These are phyloP conservation scores for Nibea albiflora DNA, from an alignment of 2,113 vertebrate species.

Conservation along the genomic window DNA sequence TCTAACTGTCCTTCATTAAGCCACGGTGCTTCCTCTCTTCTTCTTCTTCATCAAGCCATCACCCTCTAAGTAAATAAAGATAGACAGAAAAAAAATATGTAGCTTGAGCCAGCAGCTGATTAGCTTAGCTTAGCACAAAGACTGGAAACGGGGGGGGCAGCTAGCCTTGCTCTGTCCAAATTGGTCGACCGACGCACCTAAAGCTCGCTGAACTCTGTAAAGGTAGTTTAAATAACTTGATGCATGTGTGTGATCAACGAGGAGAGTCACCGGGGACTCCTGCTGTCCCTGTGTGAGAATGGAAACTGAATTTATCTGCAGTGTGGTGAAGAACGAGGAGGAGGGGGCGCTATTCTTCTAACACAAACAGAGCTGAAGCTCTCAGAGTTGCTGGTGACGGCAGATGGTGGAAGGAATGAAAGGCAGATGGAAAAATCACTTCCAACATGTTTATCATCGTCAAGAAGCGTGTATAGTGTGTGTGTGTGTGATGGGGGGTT, in stretches of 20 bases:
- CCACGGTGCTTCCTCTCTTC: too few species aligned
- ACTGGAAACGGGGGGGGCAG: neutral
- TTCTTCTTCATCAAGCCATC: too few species aligned
- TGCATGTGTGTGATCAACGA: neutral
- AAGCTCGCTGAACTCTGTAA: neutral
- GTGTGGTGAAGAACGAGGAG: conserved; percentile 10
- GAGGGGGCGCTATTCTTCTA: conserved; percentile 32
- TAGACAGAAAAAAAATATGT: neutral
- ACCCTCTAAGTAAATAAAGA: neutral
- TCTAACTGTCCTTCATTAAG: too few species aligned
- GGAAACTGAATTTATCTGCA: neutral
- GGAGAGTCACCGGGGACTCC: neutral
- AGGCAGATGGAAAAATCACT: conserved; percentile 77
- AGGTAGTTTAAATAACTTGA: neutral
- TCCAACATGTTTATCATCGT: conserved; percentile 73
- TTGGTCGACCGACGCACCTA: too few species aligned
- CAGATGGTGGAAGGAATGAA: conserved; percentile 74
- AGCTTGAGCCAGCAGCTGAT: neutral
- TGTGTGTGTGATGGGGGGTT: conserved; percentile 1
- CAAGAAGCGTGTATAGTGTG: conserved; percentile 26
- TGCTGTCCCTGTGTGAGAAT: neutral
- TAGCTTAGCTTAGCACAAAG: neutral
- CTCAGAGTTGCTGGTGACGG: conserved; percentile 57
- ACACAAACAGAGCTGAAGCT: conserved; percentile 41
- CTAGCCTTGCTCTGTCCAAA: neutral